These are phyloP conservation scores for Elmis aenea DNA, from an alignment of 2,888 invertebrate genomes.

Conservation along the genomic window DNA sequence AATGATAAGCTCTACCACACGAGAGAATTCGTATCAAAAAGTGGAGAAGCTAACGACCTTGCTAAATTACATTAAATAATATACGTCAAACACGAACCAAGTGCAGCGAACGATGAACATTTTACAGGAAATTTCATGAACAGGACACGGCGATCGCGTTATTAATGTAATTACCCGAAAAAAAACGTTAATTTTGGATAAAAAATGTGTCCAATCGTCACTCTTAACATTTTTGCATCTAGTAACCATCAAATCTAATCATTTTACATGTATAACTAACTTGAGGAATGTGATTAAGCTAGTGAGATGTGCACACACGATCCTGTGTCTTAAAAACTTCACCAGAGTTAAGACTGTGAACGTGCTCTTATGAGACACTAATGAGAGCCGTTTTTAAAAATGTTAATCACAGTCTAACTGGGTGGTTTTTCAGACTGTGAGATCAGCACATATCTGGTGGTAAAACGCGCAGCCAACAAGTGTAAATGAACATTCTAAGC, in stretches of 20 bases:
- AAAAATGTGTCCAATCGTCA: conserved; percentile 31
- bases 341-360: conserved; percentile 39
- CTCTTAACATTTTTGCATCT: conserved; percentile 34
- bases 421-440: conserved; percentile 33
- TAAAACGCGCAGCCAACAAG: conserved; percentile 14
- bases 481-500: conserved; percentile 36
- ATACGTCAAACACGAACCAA: too few species aligned
- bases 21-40: too few species aligned
- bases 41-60: too few species aligned
- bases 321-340: conserved; percentile 25
- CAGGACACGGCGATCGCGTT: too few species aligned
- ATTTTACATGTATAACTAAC: conserved; percentile 31
- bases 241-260: conserved; percentile 26
- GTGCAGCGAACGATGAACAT: too few species aligned
- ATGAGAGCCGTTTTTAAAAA: conserved; percentile 37
- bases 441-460: conserved; percentile 7
- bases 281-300: conserved; percentile 38
- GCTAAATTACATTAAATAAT: too few species aligned
- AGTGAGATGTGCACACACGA: conserved; percentile 28
- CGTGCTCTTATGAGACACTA: conserved; percentile 27
- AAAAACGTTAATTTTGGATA: too few species aligned
- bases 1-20: conserved; percentile 26
- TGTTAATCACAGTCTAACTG: conserved; percentile 43
- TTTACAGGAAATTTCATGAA: too few species aligned
- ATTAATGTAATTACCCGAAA: too few species aligned